A percentile compares a stretch with the other conserved stretches of the same genome.
phyloP scores from a whole-genome alignment of 2,113 vertebrate genomes.

The Spea bombifrons region DNA sequence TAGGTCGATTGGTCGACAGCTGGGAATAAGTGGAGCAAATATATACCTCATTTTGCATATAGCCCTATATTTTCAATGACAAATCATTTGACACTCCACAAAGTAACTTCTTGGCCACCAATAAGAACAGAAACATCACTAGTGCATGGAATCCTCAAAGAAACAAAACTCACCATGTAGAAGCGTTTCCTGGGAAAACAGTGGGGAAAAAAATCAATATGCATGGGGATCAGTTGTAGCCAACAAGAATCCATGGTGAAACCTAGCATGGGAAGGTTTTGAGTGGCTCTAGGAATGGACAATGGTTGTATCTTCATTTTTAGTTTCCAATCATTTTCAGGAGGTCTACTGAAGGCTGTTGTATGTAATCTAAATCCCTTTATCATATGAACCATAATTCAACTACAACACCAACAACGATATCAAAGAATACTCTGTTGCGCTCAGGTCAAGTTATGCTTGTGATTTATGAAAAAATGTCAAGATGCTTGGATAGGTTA shows the following conservation, averaged over 20 bases:
- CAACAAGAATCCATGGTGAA: neutral
- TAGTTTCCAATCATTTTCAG: neutral
- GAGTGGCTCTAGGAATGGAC: neutral
- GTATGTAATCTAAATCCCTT: neutral
- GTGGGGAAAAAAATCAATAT: neutral
- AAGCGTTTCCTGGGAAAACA: neutral
- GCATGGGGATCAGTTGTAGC: neutral
- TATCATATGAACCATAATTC: neutral
- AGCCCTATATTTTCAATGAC: neutral
- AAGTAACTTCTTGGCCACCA: neutral
- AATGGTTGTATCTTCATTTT: neutral
- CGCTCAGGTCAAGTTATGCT: neutral
- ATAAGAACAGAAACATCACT: neutral
- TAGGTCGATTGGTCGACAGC: conserved; percentile 16
- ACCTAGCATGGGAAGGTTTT: neutral
- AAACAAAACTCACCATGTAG: neutral
- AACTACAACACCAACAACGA: neutral
- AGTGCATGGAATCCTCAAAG: neutral
- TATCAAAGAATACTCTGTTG: neutral
- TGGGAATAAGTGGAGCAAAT: conserved; percentile 7
- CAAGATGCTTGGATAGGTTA: neutral
- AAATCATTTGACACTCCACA: neutral
- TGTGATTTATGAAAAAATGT: neutral
- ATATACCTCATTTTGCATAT: neutral
- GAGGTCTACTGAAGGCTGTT: neutral